Evolutionary conservation across 2,888 invertebrate genomes (phyloP), one percentile per base, ranked within the genome.

Genomic region (Holacanthella duospinosa): DNA sequence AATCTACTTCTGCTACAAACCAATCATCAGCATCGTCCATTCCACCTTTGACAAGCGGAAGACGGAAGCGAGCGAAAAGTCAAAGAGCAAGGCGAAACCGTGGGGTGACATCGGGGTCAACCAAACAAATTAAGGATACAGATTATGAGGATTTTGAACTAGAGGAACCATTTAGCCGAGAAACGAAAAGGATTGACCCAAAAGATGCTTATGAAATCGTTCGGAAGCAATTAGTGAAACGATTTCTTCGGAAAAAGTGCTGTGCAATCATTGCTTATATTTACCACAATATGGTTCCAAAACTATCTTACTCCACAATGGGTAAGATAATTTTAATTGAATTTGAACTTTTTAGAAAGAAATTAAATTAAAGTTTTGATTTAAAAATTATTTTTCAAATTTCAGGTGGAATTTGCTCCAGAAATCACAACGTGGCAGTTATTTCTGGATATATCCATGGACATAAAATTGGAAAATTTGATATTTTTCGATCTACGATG

Each of bases 201-300:
- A 63, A 61, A 54, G 36, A 24, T 12, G 61, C 59, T 0, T 29
- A 64, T 19, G 24, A 19, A 4, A 3, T 29, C 1, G 53, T 48
- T 1, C 3, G 12, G 9, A 16, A 54, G 2, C 48, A 48, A 21
- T 21, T 48, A 4, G 21, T 21, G 19, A 48, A 21, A 21, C 48
- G 21, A 16, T 48, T 48, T 48, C 16, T 4, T 16, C 4, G 4
- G 4, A 16, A 43, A 2, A 59, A 55, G 25, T 69, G 69, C 36
- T 69, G 69, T 61, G 66, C 65, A 16, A 56, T 61, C 19, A 57
- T 69, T n/a, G 66, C 63, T 1, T 68, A 68, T 29, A 57, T 69
- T 6, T 68, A 66, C 53, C 65, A 65, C 26, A 66, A 69, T 56
- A 56, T 68, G 55, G 59, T 64, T n/a, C 69, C 69, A n/a, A 48